phyloP scores from a whole-genome alignment of 2,797 vertebrate species.

The Microctenopoma stevenorrisi region DNA sequence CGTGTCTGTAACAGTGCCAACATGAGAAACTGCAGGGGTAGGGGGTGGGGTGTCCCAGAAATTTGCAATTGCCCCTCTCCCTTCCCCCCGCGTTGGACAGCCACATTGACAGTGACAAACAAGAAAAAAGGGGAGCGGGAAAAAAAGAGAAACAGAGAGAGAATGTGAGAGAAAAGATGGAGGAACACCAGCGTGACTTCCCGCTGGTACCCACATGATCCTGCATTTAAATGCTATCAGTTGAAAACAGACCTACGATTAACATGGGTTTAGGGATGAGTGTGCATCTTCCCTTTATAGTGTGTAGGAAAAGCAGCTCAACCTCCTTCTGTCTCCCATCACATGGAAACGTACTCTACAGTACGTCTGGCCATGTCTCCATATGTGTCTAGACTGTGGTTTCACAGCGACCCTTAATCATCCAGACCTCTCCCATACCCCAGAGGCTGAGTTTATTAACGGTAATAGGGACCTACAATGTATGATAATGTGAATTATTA shows the following conservation, averaged over 20 bases:
- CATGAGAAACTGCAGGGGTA: conserved; percentile 26
- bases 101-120: conserved; percentile 56
- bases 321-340: conserved; percentile 2
- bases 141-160: conserved; percentile 1
- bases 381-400: conserved; percentile 57
- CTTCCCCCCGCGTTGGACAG: conserved; percentile 31
- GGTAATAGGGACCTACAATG: conserved; percentile 71
- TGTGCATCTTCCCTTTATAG: conserved; percentile 17
- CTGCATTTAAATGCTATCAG: conserved; percentile 64
- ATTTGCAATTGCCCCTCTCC: conserved; percentile 48
- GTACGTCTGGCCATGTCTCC: conserved; percentile 29
- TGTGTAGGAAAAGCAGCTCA: conserved; percentile 15
- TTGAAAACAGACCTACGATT: conserved; percentile 72
- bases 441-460: conserved; percentile 68
- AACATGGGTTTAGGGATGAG: conserved; percentile 32
- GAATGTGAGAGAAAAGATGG: conserved; percentile 33
- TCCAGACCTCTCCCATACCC: conserved; percentile 40
- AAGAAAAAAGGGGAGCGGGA: conserved; percentile 25
- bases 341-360: conserved; percentile 12
- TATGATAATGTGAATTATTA: conserved; percentile 76
- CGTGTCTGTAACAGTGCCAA: conserved; percentile 37
- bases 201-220: conserved; percentile 58
- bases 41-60: conserved; percentile 60
- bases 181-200: conserved; percentile 52
- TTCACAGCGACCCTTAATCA: conserved; percentile 32